A percentile compares a stretch with the other conserved stretches of the same genome.
These are phyloP conservation scores for Phenganax marumi DNA, from an alignment of 92 coral and sea anemone species.

Conservation along the genomic window DNA sequence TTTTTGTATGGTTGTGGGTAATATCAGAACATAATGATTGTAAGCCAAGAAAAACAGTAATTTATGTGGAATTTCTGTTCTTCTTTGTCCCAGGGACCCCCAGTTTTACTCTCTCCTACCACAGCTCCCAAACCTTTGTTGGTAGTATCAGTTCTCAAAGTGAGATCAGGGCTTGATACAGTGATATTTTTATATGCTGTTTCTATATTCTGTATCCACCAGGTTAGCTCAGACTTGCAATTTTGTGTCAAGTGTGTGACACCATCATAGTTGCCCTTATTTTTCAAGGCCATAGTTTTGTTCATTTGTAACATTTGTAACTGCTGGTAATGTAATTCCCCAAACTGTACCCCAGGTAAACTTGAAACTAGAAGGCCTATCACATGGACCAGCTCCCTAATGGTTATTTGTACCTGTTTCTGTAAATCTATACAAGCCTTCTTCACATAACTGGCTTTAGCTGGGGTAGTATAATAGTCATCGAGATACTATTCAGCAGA, in stretches of 20 bases:
- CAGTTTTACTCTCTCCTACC: slow-evolving; percentile 12
- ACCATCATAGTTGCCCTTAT: slow-evolving; percentile 44
- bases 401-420: background rate
- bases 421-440: slow-evolving; percentile 14
- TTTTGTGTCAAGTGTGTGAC: slow-evolving; percentile 1
- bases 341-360: slow-evolving; percentile 35
- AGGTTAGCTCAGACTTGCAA: slow-evolving; percentile 4
- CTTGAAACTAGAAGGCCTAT: slow-evolving; percentile 37
- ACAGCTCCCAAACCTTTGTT: slow-evolving; percentile 37
- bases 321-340: slow-evolving; percentile 27
- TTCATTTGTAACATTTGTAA: slow-evolving; percentile 16
- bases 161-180: slow-evolving; percentile 19
- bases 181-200: background rate
- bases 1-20: too few relatives aligned
- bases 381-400: slow-evolving; percentile 39
- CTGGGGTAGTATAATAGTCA: slow-evolving; percentile 36
- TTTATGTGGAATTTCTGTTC: too few relatives aligned
- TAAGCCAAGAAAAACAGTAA: too few relatives aligned
- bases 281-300: background rate
- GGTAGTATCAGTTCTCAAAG: slow-evolving; percentile 41
- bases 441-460: slow-evolving; percentile 26
- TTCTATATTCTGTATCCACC: slow-evolving; percentile 1
- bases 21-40: too few relatives aligned
- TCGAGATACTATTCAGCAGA: slow-evolving; percentile 33
- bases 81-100: too few relatives aligned